Conservation (phyloP, 1,140 invertebrate genomes). For the Drosophila sp. region DNA sequence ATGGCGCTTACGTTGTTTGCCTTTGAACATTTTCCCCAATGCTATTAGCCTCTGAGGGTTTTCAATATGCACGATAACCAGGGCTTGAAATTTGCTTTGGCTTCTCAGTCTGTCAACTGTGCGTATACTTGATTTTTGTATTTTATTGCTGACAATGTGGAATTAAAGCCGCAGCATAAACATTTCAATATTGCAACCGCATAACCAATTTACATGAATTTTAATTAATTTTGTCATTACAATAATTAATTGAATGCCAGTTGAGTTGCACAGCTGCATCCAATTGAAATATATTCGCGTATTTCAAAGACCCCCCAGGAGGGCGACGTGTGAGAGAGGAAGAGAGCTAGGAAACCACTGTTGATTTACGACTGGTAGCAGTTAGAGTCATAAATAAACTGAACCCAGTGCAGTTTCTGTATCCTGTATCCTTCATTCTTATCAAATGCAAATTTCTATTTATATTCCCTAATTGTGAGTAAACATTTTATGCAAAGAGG, state of each 20-base stretch:
- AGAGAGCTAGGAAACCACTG: neutral
- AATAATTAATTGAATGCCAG: constrained; percentile 71
- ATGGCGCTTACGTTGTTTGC: constrained; percentile 64
- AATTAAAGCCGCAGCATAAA: constrained; percentile 6
- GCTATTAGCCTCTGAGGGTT: constrained; percentile 54
- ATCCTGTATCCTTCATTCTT: neutral
- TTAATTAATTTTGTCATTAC: constrained; percentile 77
- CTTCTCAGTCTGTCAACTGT: neutral
- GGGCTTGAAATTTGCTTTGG: constrained; percentile 36
- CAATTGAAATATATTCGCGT: constrained; percentile 50
- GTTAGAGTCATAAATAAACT: constrained; percentile 13
- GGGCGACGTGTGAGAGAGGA: constrained; percentile 19
- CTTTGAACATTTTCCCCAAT: constrained; percentile 61
- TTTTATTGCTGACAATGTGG: neutral
- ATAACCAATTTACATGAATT: constrained; percentile 57
- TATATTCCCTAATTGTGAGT: neutral
- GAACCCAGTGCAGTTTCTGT: constrained; percentile 5
- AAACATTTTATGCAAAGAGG: neutral
- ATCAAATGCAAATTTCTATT: neutral
- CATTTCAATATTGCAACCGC: constrained; percentile 36
- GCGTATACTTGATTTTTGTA: constrained; percentile 9
- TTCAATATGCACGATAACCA: constrained; percentile 19
- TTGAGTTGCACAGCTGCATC: constrained; percentile 52
- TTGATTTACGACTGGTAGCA: constrained; percentile 14
- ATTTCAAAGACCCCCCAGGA: constrained; percentile 52